A percentile compares a stretch with the other conserved stretches of the same genome.
Evolutionary conservation across 2,113 vertebrate genomes (phyloP).

Genomic region (Gymnobelideus leadbeateri): DNA sequence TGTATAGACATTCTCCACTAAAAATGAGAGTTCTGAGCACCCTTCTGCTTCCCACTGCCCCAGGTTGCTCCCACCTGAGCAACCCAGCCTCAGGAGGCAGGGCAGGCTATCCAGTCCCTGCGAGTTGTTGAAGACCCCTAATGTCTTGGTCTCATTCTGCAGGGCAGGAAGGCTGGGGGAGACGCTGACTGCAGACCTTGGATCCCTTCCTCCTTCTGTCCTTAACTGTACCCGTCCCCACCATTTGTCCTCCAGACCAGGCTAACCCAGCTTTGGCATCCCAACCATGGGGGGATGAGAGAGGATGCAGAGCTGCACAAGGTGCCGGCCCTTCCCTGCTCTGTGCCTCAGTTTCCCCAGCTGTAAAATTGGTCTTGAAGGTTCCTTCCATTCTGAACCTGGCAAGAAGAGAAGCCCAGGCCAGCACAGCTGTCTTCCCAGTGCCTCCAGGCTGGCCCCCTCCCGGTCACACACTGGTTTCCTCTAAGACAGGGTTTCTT

Average conservation of each 20-base stretch:
- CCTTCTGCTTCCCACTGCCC: too few relatives aligned
- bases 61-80: too few relatives aligned
- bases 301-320: rapidly evolving
- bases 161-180: background rate
- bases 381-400: rapidly evolving
- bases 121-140: too few relatives aligned
- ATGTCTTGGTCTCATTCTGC: too few relatives aligned
- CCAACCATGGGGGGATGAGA: background rate
- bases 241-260: background rate
- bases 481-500: too few relatives aligned
- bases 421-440: too few relatives aligned
- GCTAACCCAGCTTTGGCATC: background rate
- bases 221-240: too few relatives aligned
- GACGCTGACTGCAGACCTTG: background rate
- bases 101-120: too few relatives aligned
- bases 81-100: too few relatives aligned
- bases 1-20: too few relatives aligned
- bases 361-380: rapidly evolving
- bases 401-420: background rate
- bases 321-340: rapidly evolving
- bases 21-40: too few relatives aligned
- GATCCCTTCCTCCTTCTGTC: background rate
- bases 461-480: too few relatives aligned
- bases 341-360: background rate
- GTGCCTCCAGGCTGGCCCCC: background rate